A percentile compares a stretch with the other conserved stretches of the same genome.
These are phyloP conservation scores for Paedocypris micromegethes DNA, from an alignment of 2,797 vertebrate species.

Conservation along the genomic window DNA sequence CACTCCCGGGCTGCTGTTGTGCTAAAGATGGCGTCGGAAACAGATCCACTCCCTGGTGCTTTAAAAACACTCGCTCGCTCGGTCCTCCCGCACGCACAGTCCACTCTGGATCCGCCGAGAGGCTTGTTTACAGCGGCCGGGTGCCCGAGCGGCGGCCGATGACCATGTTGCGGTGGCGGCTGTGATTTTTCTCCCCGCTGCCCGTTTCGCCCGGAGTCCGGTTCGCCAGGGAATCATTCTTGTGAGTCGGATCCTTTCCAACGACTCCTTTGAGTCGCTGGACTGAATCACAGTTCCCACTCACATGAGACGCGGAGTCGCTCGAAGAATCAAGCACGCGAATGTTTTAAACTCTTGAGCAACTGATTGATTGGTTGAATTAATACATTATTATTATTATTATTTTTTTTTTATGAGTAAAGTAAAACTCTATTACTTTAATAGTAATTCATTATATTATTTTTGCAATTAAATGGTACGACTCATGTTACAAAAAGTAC, in stretches of 20 bases:
- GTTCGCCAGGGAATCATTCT: conserved; percentile 19
- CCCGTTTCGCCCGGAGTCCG: conserved; percentile 23
- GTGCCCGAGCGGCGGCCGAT: conserved; percentile 23
- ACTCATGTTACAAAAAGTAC: too few species aligned
- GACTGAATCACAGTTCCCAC: too few species aligned
- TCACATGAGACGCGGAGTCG: not conserved
- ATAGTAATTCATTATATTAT: too few species aligned
- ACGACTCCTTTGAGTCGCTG: not conserved
- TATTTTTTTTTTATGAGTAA: too few species aligned
- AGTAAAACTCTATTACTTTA: too few species aligned
- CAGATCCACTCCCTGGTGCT: conserved; percentile 63
- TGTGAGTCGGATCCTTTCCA: conserved; percentile 27
- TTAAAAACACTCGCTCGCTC: conserved; percentile 49
- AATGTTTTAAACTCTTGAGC: not conserved
- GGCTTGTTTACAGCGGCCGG: not conserved
- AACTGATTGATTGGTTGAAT: too few species aligned
- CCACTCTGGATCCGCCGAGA: conserved; percentile 28
- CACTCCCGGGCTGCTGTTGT: conserved; percentile 61
- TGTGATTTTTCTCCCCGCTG: conserved; percentile 30
- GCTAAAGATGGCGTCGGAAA: conserved; percentile 74
- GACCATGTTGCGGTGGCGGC: conserved; percentile 38
- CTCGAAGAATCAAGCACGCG: not conserved
- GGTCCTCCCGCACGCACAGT: conserved; percentile 44
- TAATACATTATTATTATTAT: too few species aligned
- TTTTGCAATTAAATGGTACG: too few species aligned